Conservation (phyloP, 2,113 vertebrate genomes). For the Osmerus mordax region DNA sequence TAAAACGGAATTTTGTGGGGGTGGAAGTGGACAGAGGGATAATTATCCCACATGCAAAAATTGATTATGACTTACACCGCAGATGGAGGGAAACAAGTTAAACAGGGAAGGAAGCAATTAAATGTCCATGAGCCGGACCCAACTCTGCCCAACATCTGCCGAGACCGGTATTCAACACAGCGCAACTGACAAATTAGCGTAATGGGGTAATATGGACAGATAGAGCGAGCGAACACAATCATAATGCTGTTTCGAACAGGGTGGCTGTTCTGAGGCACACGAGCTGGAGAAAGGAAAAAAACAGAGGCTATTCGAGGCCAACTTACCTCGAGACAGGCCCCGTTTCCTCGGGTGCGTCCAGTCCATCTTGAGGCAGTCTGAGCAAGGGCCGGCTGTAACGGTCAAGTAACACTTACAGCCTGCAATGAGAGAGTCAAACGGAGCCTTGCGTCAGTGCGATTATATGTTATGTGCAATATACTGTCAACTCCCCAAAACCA, state of each 20-base stretch:
- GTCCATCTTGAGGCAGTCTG: constrained; percentile 54
- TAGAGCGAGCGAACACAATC: constrained; percentile 64
- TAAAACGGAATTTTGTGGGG: constrained; percentile 51
- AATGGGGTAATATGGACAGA: constrained; percentile 67
- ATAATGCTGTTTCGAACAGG: constrained; percentile 54
- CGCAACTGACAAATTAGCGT: constrained; percentile 68
- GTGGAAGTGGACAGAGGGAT: constrained; percentile 64
- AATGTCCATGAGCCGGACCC: constrained; percentile 68
- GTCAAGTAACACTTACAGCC: constrained; percentile 88
- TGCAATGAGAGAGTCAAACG: constrained; percentile 93
- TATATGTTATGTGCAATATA: constrained; percentile 99
- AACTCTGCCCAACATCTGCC: constrained; percentile 73
- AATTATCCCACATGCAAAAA: constrained; percentile 72
- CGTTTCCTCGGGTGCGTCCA: constrained; percentile 76
- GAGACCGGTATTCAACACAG: constrained; percentile 63
- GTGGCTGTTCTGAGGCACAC: constrained; percentile 43
- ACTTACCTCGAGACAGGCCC: constrained; percentile 86
- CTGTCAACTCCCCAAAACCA: constrained; percentile 99
- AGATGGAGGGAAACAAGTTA: constrained; percentile 72
- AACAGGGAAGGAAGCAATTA: constrained; percentile 74
- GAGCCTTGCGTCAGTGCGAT: constrained; percentile 95
- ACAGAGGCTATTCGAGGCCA: constrained; percentile 57
- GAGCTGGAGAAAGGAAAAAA: constrained; percentile 1
- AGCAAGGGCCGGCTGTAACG: constrained; percentile 65
- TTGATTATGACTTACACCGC: constrained; percentile 68